A percentile compares a stretch with the other conserved stretches of the same genome.
phyloP scores from a whole-genome alignment of 2,888 invertebrate species.

The Oligia fasciuncula region DNA sequence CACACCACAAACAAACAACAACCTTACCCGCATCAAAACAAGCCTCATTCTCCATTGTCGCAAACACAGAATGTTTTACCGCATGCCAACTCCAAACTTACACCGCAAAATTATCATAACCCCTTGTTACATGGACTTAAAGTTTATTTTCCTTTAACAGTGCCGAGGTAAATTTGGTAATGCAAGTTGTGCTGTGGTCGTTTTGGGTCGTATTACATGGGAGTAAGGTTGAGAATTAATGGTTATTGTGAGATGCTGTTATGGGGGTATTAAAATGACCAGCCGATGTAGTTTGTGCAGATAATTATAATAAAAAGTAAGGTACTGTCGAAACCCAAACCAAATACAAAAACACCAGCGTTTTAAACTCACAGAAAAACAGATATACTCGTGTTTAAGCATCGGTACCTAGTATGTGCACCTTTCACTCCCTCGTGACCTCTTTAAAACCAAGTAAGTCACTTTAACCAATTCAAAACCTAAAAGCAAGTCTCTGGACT shows the following conservation, averaged over 20 bases:
- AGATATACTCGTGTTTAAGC: too few relatives aligned
- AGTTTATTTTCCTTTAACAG: slow-evolving; percentile 56
- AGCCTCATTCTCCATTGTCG: slow-evolving; percentile 23
- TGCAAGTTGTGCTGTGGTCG: slow-evolving; percentile 23
- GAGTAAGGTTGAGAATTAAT: slow-evolving; percentile 36
- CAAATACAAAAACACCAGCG: too few relatives aligned
- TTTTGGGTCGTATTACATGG: slow-evolving; percentile 42
- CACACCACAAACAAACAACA: slow-evolving; percentile 49
- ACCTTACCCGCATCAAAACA: slow-evolving; percentile 42
- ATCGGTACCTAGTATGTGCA: too few relatives aligned
- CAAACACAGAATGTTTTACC: slow-evolving; percentile 57
- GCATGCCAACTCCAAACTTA: slow-evolving; percentile 66
- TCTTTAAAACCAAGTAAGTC: too few relatives aligned
- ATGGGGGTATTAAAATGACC: slow-evolving; percentile 51
- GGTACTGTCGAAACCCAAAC: not conserved
- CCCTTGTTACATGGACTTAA: slow-evolving; percentile 48
- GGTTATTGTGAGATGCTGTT: slow-evolving; percentile 21
- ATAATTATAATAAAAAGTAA: slow-evolving; percentile 50
- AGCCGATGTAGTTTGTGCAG: slow-evolving; percentile 42
- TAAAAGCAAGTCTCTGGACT: too few relatives aligned
- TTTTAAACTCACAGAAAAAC: too few relatives aligned
- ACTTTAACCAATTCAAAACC: too few relatives aligned
- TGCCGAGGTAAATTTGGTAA: slow-evolving; percentile 30
- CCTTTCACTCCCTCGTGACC: too few relatives aligned
- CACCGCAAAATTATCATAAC: slow-evolving; percentile 52